phyloP scores from a whole-genome alignment of 2,113 vertebrate genomes.

The Callionymus lyra region DNA sequence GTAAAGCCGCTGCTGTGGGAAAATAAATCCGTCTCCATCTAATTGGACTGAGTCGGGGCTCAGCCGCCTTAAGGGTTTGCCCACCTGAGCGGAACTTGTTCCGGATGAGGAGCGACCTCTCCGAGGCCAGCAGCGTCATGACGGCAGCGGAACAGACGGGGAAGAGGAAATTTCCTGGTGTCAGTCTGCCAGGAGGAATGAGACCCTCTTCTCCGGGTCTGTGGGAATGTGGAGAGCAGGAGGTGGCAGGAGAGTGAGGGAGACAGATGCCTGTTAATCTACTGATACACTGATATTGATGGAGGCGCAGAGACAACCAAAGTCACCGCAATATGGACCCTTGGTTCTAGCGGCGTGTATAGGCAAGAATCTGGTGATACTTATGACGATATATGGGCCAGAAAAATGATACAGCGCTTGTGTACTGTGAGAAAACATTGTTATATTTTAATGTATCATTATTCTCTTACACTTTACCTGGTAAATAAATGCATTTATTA shows the following conservation, averaged over 20 bases:
- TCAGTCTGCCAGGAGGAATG: conserved; percentile 42
- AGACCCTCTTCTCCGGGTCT: conserved; percentile 32
- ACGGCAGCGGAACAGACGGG: conserved; percentile 37
- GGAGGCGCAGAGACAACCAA: conserved; percentile 35
- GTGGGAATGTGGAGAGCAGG: conserved; percentile 25
- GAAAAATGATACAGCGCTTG: too few species aligned
- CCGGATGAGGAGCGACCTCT: conserved; percentile 84
- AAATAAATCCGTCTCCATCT: conserved; percentile 5
- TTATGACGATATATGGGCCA: too few species aligned
- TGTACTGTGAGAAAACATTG: too few species aligned
- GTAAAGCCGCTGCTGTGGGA: conserved; percentile 5
- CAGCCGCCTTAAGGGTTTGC: conserved; percentile 15
- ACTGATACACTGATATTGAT: conserved; percentile 44
- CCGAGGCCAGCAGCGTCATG: conserved; percentile 82
- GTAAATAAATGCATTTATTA: too few species aligned
- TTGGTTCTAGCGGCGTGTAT: too few species aligned
- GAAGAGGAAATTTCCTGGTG: conserved; percentile 36
- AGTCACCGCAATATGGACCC: conserved; percentile 30
- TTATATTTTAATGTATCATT: too few species aligned
- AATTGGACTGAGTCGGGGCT: conserved; percentile 7
- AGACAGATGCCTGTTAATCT: conserved; percentile 46
- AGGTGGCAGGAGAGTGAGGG: conserved; percentile 18
- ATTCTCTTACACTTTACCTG: too few species aligned
- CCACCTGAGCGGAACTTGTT: conserved; percentile 91
- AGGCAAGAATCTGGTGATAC: too few species aligned